phyloP scores from a whole-genome alignment of 2,113 vertebrate species.

The Neoarius graeffei region DNA sequence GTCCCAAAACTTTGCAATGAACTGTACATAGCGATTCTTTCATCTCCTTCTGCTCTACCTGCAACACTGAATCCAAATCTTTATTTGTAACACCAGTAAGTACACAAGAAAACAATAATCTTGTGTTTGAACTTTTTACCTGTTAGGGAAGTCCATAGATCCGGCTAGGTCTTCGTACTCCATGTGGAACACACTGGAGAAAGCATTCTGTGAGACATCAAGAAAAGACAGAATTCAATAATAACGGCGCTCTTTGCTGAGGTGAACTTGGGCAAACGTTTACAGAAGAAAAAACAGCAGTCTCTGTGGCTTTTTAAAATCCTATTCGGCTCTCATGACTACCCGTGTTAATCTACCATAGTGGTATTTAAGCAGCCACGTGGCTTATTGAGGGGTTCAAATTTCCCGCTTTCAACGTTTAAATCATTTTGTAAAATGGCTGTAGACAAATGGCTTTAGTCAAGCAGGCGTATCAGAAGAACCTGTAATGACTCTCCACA shows the following conservation, averaged over 20 bases:
- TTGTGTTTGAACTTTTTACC: conserved; percentile 72
- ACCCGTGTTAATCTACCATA: conserved; percentile 19
- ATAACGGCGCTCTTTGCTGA: not conserved
- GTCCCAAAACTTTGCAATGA: not conserved
- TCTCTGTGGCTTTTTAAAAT: conserved; percentile 27
- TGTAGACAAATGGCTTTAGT: conserved; percentile 25
- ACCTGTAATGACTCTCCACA: conserved; percentile 26
- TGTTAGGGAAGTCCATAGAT: conserved; percentile 74
- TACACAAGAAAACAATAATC: not conserved
- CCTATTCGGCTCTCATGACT: conserved; percentile 12
- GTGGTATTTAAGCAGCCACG: conserved; percentile 33
- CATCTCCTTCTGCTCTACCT: not conserved
- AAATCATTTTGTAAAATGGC: conserved; percentile 34
- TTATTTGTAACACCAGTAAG: not conserved
- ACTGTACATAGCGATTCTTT: not conserved
- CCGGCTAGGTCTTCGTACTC: conserved; percentile 83
- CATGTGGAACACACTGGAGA: conserved; percentile 97
- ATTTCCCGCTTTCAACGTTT: conserved; percentile 30
- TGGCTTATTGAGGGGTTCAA: conserved; percentile 29
- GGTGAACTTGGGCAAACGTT: conserved; percentile 32
- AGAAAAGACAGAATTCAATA: conserved; percentile 18
- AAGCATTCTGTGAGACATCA: conserved; percentile 83
- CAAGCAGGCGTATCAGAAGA: conserved; percentile 33
- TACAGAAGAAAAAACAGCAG: not conserved
- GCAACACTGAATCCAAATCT: not conserved